These are phyloP conservation scores for Ellobius talpinus DNA, from an alignment of 2,113 vertebrate species.

Conservation along the genomic window DNA sequence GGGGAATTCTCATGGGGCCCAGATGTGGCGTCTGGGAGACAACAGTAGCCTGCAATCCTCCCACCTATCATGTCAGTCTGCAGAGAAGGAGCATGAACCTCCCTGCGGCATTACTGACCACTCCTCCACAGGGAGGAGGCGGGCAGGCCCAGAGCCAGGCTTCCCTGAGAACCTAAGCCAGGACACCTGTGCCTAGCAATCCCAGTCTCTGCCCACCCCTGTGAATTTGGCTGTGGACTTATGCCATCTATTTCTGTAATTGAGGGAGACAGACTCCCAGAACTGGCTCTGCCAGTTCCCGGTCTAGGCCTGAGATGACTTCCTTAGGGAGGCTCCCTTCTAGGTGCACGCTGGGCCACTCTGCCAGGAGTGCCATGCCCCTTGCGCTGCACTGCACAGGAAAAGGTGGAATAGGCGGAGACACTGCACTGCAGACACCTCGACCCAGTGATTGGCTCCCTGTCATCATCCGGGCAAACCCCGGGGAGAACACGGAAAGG, in stretches of 20 bases:
- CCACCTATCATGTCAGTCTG: background rate
- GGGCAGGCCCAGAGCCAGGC: background rate
- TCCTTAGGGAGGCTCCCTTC: background rate
- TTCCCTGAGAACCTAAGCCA: background rate
- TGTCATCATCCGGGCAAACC: background rate
- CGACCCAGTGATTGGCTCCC: background rate
- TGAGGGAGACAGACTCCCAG: background rate
- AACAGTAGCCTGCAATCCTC: too few relatives aligned
- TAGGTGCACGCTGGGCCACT: background rate
- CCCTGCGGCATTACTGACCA: background rate
- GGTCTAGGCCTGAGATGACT: background rate
- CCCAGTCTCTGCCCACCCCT: background rate
- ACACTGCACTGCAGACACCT: background rate
- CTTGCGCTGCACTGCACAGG: background rate
- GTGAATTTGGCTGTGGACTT: background rate
- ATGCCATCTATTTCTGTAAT: background rate
- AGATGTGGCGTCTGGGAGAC: background rate
- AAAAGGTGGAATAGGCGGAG: background rate
- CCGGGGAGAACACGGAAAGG: too few relatives aligned
- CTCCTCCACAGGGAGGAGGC: background rate
- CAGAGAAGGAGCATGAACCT: background rate
- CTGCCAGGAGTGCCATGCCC: background rate
- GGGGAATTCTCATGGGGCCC: background rate
- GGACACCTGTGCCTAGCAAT: background rate
- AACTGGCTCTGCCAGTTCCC: background rate